Evolutionary conservation across 2,888 invertebrate genomes (phyloP), one percentile per base, ranked within the genome.

Genomic region (Linnaemya tessellans): DNA sequence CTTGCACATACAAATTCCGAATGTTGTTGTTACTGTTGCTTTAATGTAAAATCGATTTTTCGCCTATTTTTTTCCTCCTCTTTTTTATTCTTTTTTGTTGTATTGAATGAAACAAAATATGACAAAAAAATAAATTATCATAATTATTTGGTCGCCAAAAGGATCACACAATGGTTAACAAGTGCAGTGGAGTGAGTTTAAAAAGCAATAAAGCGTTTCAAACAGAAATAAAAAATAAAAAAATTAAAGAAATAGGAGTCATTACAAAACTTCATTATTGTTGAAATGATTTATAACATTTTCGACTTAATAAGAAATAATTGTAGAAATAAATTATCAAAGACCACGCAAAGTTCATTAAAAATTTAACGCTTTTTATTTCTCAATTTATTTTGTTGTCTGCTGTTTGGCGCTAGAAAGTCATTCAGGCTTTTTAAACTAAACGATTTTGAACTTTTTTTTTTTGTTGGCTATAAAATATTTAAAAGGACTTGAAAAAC

Each of bases 41-140:
- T 79, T 82, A 82, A 85, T 82, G 65, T 75, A 77, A 82, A 85
- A 82, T 85, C 85, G 79, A 85, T 85, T 85, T 74, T 85, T 13
- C 64, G 20, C 41, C 49, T 74, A 11, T 30, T 30, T 30, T 54
- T n/a, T n/a, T n/a, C n/a, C n/a, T n/a, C n/a, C n/a, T n/a, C n/a
- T n/a, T n/a, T n/a, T n/a, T n/a, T n/a, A n/a, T n/a, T n/a, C n/a
- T n/a, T 22, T 25, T 4, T 25, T 25, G 46, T 41, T 15, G 11
- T 56, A 41, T 41, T 75, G 38, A 51, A n/a, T 22, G 30, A 65
- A 77, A 54, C 15, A 67, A 71, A 65, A 49, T 43, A 56, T 60
- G 18, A 60, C 46, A 58, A 43, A 62, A n/a, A 54, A 74, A 43
- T 25, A n/a, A 71, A 81, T 74, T 74, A 79, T 85, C 64, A 79